Evolutionary conservation across 2,113 vertebrate genomes (phyloP).

Genomic region (Psilopogon haemacephalus): DNA sequence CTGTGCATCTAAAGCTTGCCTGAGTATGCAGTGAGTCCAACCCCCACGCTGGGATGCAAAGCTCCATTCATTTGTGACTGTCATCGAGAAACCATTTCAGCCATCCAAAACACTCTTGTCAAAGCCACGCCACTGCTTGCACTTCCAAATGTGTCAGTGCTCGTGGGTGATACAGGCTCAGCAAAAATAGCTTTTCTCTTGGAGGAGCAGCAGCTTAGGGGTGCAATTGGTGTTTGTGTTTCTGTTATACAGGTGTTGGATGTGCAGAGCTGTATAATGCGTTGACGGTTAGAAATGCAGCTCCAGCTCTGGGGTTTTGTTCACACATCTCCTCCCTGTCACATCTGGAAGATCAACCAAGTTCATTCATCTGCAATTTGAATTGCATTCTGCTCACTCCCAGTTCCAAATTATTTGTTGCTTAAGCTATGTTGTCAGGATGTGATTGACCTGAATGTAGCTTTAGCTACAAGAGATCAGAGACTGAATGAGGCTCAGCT

Average conservation of each 20-base stretch:
- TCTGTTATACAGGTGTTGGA: background rate
- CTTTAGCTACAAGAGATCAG: background rate
- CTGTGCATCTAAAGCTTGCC: background rate
- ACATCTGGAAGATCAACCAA: background rate
- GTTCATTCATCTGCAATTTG: background rate
- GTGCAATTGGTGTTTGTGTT: background rate
- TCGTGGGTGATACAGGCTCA: fast-evolving
- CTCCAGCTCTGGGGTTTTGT: background rate
- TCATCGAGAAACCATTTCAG: background rate
- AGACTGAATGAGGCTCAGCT: background rate
- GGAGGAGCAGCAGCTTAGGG: background rate
- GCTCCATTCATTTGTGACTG: background rate
- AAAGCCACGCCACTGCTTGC: background rate
- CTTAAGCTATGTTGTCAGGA: background rate
- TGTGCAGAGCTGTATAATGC: background rate
- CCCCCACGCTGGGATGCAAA: background rate
- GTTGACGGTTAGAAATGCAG: background rate
- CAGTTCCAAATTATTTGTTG: background rate
- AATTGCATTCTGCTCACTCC: background rate
- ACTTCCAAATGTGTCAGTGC: background rate
- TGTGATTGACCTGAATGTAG: background rate
- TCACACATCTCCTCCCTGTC: background rate
- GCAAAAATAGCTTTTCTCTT: background rate
- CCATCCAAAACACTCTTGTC: background rate
- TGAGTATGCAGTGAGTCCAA: background rate